These are phyloP conservation scores for Heteromormyrus szaboi DNA, from an alignment of 2,797 vertebrate genomes.

Conservation along the genomic window DNA sequence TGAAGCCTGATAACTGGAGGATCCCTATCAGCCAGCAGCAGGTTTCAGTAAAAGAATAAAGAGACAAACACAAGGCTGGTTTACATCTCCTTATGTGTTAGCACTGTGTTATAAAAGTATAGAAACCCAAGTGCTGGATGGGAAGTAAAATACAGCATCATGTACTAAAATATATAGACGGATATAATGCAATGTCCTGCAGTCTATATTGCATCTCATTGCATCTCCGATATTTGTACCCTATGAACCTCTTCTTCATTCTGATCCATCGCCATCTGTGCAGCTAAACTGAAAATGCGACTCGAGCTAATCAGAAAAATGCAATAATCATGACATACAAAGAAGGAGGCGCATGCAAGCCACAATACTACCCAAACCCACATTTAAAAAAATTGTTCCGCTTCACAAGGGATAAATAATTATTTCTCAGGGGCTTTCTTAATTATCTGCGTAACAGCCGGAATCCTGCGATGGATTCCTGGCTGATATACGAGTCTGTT, in stretches of 20 bases:
- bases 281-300: not conserved
- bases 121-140: not conserved
- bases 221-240: not conserved
- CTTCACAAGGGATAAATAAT: conserved; percentile 62
- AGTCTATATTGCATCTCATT: not conserved
- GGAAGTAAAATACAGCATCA: not conserved
- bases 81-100: not conserved
- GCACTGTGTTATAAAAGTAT: not conserved
- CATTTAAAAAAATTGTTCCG: conserved; percentile 37
- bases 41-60: not conserved
- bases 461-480: conserved; percentile 37
- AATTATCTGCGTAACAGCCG: conserved; percentile 53
- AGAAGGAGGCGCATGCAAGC: not conserved
- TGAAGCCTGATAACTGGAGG: not conserved
- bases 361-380: not conserved
- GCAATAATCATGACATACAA: conserved; percentile 19
- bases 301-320: not conserved
- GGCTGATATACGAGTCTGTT: conserved; percentile 16
- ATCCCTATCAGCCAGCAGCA: not conserved
- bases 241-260: not conserved
- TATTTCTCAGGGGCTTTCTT: conserved; percentile 59
- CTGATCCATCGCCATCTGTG: not conserved
- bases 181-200: not conserved
- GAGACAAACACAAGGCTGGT: not conserved
- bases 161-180: not conserved